phyloP scores from a whole-genome alignment of 1,140 invertebrate genomes.

The Drosophila trapezifrons region DNA sequence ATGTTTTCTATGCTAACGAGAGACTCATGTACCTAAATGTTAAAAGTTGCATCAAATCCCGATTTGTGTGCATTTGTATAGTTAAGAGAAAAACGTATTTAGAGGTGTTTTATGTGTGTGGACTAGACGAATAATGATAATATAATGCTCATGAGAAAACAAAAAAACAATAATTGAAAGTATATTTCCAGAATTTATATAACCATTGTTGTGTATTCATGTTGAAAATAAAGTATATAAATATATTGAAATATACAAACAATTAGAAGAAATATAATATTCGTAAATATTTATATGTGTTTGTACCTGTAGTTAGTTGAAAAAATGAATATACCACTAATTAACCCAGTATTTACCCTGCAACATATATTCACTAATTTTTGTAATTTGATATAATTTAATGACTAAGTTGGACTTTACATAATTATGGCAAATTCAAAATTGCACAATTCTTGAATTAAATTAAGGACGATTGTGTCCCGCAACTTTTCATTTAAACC shows the following conservation, averaged over 20 bases:
- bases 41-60: conserved; percentile 64
- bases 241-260: conserved; percentile 46
- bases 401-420: conserved; percentile 1
- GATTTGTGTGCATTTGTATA: conserved; percentile 53
- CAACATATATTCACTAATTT: neutral
- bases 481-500: conserved; percentile 6
- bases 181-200: conserved; percentile 64
- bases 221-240: conserved; percentile 55
- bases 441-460: neutral
- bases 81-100: conserved; percentile 49
- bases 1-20: conserved; percentile 68
- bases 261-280: conserved; percentile 39
- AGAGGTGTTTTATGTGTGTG: conserved; percentile 72
- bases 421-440: conserved; percentile 2
- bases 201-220: conserved; percentile 68
- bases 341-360: conserved; percentile 29
- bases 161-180: conserved; percentile 54
- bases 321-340: conserved; percentile 32
- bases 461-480: neutral
- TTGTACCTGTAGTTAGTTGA: conserved; percentile 75
- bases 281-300: conserved; percentile 68
- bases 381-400: neutral
- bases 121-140: conserved; percentile 28
- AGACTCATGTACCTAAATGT: conserved; percentile 81
- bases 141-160: conserved; percentile 43